Conservation (phyloP, 2,113 vertebrate genomes). For the Mesitornis unicolor region DNA sequence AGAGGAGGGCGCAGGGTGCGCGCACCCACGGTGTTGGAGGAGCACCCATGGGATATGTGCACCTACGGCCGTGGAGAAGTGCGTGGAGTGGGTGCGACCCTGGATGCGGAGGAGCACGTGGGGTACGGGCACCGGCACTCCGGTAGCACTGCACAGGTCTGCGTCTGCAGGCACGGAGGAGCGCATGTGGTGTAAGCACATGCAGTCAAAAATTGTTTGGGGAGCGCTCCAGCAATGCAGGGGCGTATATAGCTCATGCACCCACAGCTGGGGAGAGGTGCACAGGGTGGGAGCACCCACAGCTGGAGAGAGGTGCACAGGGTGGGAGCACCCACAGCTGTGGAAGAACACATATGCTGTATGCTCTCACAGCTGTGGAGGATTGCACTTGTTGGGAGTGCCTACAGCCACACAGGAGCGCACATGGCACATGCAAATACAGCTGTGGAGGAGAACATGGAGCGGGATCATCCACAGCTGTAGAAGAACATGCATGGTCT, state of each 20-base stretch:
- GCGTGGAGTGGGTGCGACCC: accelerated
- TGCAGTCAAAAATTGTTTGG: no score
- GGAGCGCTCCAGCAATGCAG: background rate
- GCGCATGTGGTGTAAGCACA: no score
- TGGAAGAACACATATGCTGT: background rate
- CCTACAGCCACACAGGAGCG: background rate
- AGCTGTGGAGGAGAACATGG: background rate
- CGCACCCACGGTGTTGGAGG: accelerated
- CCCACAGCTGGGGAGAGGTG: background rate
- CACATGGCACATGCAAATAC: no score
- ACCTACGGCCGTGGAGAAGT: accelerated
- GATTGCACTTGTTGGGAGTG: no score
- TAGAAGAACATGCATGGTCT: accelerated
- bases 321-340: background rate
- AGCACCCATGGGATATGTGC: accelerated
- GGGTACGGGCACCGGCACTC: accelerated
- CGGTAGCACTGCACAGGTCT: no score
- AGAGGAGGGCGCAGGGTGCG: background rate
- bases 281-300: background rate
- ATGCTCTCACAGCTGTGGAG: background rate
- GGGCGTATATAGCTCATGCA: no score
- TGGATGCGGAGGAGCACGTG: accelerated
- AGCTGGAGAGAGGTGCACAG: background rate
- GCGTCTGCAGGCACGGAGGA: accelerated
- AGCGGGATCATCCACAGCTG: background rate